Conservation (phyloP, 2,113 vertebrate species). For the Gymnocephalus cernua region DNA sequence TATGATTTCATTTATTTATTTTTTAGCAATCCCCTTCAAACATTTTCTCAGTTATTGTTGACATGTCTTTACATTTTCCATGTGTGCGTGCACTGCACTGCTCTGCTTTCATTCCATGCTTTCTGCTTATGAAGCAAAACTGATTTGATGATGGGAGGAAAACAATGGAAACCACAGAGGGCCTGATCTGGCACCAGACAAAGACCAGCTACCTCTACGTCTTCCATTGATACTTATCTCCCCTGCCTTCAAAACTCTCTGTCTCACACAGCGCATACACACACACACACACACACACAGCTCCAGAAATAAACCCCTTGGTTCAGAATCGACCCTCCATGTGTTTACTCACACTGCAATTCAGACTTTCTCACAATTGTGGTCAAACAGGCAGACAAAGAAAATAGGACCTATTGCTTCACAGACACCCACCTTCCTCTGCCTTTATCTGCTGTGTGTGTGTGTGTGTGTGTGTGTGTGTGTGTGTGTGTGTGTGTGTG, state of each 20-base stretch:
- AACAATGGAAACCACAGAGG: constrained; percentile 82
- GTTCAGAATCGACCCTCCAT: constrained; percentile 44
- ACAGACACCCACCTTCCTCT: constrained; percentile 69
- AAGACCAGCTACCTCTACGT: constrained; percentile 66
- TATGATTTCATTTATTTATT: constrained; percentile 7
- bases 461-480: constrained; percentile 5
- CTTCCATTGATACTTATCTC: constrained; percentile 85
- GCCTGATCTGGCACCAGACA: constrained; percentile 75
- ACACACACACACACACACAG: constrained; percentile 15
- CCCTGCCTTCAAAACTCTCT: constrained; percentile 55
- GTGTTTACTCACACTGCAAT: constrained; percentile 54
- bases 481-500: constrained; percentile 5
- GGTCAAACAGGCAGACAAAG: constrained; percentile 79
- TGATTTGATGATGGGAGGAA: constrained; percentile 80
- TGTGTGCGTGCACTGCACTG: constrained; percentile 38
- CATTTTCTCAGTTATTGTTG: constrained; percentile 13
- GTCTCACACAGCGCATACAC: constrained; percentile 27
- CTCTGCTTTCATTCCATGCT: constrained; percentile 74
- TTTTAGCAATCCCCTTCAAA: background rate
- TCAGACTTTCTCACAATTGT: constrained; percentile 78
- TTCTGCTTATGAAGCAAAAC: constrained; percentile 86
- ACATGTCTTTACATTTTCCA: constrained; percentile 64
- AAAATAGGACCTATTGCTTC: constrained; percentile 63
- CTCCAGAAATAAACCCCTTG: constrained; percentile 56
- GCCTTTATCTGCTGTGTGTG: constrained; percentile 29